phyloP scores from a whole-genome alignment of 2,113 vertebrate genomes.

The Protomyctophum bolini region DNA sequence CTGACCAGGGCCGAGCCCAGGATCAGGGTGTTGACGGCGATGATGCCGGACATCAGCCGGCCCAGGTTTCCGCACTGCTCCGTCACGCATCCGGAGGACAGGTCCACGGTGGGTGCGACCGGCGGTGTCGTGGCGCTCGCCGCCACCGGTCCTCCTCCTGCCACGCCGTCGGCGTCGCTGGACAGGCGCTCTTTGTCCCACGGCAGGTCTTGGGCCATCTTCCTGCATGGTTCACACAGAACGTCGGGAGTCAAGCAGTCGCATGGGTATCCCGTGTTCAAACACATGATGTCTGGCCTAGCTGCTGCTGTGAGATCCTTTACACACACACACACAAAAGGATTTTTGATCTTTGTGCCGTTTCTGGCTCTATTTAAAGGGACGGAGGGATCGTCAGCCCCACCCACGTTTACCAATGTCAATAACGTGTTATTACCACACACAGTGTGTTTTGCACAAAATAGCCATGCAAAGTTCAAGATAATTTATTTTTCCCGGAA shows the following conservation, averaged over 20 bases:
- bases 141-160: no score
- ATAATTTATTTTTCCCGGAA: constrained; percentile 43
- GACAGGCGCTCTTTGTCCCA: constrained; percentile 44
- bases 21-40: constrained; percentile 84
- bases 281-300: constrained; percentile 43
- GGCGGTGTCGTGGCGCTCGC: not conserved
- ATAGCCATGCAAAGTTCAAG: constrained; percentile 57
- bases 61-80: constrained; percentile 77
- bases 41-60: constrained; percentile 86
- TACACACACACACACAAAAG: not conserved
- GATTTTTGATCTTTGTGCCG: constrained; percentile 3
- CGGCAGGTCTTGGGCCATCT: constrained; percentile 43
- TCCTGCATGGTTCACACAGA: constrained; percentile 63
- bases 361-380: constrained; percentile 18
- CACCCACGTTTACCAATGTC: constrained; percentile 38
- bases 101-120: constrained; percentile 18
- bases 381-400: constrained; percentile 49
- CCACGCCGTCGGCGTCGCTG: constrained; percentile 14
- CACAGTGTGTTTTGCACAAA: constrained; percentile 59
- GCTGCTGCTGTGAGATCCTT: not conserved
- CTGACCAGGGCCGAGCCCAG: constrained; percentile 87
- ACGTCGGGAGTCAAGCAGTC: constrained; percentile 44
- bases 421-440: constrained; percentile 53
- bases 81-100: not conserved
- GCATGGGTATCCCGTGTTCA: constrained; percentile 41